Evolutionary conservation across 2,797 vertebrate species (phyloP).

Genomic region (Peromyscus melanophrys): DNA sequence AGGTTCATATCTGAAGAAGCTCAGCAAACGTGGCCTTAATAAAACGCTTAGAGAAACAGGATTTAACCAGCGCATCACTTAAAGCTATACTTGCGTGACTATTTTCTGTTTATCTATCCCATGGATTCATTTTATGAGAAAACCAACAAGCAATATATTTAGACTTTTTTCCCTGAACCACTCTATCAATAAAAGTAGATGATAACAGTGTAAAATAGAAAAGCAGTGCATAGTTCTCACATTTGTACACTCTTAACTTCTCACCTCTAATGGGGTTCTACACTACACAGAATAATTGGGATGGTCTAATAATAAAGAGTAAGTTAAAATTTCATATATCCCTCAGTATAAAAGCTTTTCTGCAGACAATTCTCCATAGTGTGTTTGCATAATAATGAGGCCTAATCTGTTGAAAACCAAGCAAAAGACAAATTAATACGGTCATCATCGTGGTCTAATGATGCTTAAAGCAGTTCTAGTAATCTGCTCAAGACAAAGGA

Average conservation of each 20-base stretch:
- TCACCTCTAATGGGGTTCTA: constrained; percentile 57
- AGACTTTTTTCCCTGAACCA: background rate
- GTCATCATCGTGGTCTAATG: constrained; percentile 88
- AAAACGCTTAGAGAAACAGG: constrained; percentile 58
- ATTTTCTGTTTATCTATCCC: constrained; percentile 21
- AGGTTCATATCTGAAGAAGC: background rate
- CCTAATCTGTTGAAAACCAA: constrained; percentile 90
- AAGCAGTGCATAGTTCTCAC: constrained; percentile 41
- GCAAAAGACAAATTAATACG: constrained; percentile 90
- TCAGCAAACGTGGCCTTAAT: constrained; percentile 64
- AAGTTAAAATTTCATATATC: constrained; percentile 87
- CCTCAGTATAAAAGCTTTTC: constrained; percentile 87
- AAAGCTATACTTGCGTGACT: constrained; percentile 56
- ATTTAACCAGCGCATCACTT: constrained; percentile 30
- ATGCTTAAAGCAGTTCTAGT: constrained; percentile 91
- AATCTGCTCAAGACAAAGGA: constrained; percentile 91
- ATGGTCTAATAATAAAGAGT: constrained; percentile 85
- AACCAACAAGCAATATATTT: constrained; percentile 55
- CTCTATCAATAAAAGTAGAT: constrained; percentile 71
- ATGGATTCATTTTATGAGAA: constrained; percentile 51
- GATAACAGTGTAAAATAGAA: constrained; percentile 74
- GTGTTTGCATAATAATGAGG: constrained; percentile 90
- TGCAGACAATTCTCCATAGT: constrained; percentile 85
- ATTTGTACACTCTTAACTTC: constrained; percentile 69
- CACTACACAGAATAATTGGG: constrained; percentile 65